phyloP scores from a whole-genome alignment of 2,888 invertebrate genomes.

The Strigamia crassipes region DNA sequence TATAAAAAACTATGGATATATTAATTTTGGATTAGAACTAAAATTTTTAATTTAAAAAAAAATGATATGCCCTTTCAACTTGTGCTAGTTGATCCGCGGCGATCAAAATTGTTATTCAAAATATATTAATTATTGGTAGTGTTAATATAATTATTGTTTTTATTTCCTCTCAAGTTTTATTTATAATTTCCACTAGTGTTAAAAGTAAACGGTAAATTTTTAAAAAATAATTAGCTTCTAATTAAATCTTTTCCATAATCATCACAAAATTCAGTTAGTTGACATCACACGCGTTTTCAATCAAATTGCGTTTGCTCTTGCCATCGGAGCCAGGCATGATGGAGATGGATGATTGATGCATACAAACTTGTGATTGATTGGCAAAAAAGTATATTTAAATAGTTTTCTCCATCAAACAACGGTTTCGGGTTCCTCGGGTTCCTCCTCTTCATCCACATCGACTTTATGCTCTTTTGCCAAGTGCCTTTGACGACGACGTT shows the following conservation, averaged over 20 bases:
- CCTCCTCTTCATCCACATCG: slow-evolving; percentile 30
- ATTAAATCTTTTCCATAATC: background rate
- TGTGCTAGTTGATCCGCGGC: too few species aligned
- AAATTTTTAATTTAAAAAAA: too few species aligned
- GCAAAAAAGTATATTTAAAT: background rate
- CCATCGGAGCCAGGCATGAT: background rate
- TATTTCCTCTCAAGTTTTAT: too few species aligned
- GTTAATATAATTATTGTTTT: too few species aligned
- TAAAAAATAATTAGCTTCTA: too few species aligned
- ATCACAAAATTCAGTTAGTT: background rate
- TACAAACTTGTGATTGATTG: background rate
- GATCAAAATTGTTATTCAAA: too few species aligned
- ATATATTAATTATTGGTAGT: too few species aligned
- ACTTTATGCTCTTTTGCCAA: slow-evolving; percentile 44
- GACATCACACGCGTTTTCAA: background rate
- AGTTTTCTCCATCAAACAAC: slow-evolving; percentile 18
- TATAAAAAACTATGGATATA: too few species aligned
- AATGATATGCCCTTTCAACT: too few species aligned
- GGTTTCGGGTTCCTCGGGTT: slow-evolving; percentile 17
- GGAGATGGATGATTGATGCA: background rate
- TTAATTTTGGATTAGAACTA: too few species aligned
- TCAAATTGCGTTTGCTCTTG: background rate
- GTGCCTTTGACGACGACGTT: background rate
- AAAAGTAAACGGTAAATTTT: too few species aligned
- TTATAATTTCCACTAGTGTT: too few species aligned